Conservation (phyloP, 2,888 invertebrate species). For the Torymus aiolomorphi region DNA sequence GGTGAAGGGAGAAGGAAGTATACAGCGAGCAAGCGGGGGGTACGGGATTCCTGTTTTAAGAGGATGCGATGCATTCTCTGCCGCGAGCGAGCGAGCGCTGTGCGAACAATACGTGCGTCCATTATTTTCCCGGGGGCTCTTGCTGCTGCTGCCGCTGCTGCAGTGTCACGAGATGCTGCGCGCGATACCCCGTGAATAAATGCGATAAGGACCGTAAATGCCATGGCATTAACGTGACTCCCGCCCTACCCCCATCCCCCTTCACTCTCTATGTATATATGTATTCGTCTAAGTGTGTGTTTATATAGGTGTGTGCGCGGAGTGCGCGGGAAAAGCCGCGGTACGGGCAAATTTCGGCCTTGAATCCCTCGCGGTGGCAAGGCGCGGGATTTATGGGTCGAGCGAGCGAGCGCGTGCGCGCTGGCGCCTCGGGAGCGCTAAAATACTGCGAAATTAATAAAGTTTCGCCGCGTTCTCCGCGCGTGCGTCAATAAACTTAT, state of each 20-base stretch:
- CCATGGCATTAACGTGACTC: conserved; percentile 28
- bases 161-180: conserved; percentile 14
- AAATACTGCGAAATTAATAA: conserved; percentile 52
- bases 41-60: conserved; percentile 42
- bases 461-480: conserved; percentile 32
- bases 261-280: background rate
- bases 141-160: background rate
- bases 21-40: background rate
- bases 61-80: conserved; percentile 37
- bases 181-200: conserved; percentile 47
- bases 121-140: conserved; percentile 26
- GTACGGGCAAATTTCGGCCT: conserved; percentile 22
- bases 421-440: conserved; percentile 18
- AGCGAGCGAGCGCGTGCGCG: too few species aligned
- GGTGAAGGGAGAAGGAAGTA: background rate
- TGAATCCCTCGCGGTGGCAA: conserved; percentile 7
- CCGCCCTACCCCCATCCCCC: background rate
- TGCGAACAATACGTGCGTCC: conserved; percentile 46
- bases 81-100: background rate
- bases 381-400: conserved; percentile 20
- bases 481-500: conserved; percentile 36
- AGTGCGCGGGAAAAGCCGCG: too few species aligned
- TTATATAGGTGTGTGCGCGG: background rate
- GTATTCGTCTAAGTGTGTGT: background rate
- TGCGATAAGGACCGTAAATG: conserved; percentile 50